A percentile compares a stretch with the other conserved stretches of the same genome.
Conservation (phyloP, 1,140 invertebrate species). For the Cotesia typhae region DNA sequence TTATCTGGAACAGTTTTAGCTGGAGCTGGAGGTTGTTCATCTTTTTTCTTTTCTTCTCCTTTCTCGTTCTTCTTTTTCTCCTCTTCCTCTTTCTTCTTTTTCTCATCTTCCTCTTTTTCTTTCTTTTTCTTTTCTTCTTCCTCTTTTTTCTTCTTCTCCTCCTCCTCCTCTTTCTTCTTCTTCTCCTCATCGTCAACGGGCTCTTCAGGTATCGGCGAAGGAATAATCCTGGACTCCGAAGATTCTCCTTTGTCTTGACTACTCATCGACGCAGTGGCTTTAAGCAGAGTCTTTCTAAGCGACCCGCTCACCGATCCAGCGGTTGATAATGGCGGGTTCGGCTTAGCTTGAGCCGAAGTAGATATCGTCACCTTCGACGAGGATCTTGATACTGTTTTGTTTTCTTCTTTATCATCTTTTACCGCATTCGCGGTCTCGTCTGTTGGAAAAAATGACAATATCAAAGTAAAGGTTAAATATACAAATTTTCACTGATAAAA, state of each 20-base stretch:
- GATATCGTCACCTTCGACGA: too few relatives aligned
- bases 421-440: too few relatives aligned
- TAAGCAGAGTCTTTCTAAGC: conserved; percentile 48
- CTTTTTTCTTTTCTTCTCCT: conserved; percentile 39
- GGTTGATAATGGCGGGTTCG: background rate
- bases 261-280: conserved; percentile 42
- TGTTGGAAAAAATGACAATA: background rate
- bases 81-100: conserved; percentile 29
- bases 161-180: conserved; percentile 33
- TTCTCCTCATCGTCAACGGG: conserved; percentile 32
- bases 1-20: conserved; percentile 31
- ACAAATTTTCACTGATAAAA: too few relatives aligned
- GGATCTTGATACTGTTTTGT: too few relatives aligned
- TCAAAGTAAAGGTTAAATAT: background rate
- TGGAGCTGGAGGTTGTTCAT: conserved; percentile 31
- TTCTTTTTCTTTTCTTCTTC: conserved; percentile 21
- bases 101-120: conserved; percentile 27
- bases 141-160: conserved; percentile 29
- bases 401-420: conserved; percentile 4
- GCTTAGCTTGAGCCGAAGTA: background rate
- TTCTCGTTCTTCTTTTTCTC: conserved; percentile 31
- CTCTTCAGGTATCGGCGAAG: conserved; percentile 60
- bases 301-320: conserved; percentile 20
- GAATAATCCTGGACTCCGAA: conserved; percentile 41
- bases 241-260: conserved; percentile 36